Conservation (phyloP, 2,797 vertebrate species). For the Diplodus sargus region DNA sequence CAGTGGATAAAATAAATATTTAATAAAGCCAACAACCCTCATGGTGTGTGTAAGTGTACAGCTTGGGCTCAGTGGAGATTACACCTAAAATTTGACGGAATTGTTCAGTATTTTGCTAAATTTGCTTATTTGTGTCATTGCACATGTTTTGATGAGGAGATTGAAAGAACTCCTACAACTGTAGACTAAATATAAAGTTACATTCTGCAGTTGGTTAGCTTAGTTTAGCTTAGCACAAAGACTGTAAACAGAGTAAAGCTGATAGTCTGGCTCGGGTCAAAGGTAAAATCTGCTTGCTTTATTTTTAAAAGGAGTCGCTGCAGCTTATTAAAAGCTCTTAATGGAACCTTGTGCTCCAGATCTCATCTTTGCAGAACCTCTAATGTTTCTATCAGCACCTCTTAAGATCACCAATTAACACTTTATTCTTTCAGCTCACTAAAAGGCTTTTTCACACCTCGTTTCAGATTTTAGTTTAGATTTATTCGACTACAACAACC, state of each 20-base stretch:
- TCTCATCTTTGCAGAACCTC: background rate
- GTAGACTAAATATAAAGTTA: background rate
- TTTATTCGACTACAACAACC: too few species aligned
- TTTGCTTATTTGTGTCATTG: background rate
- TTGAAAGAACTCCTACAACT: background rate
- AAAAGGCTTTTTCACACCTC: too few species aligned
- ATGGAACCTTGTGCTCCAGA: background rate
- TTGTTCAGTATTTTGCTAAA: background rate
- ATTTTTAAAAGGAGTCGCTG: background rate
- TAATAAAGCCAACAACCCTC: background rate
- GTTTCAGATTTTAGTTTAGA: too few species aligned
- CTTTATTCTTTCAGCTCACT: too few species aligned
- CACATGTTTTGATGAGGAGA: background rate
- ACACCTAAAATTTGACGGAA: background rate
- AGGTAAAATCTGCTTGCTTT: background rate
- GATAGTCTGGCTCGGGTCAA: background rate
- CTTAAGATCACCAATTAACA: background rate
- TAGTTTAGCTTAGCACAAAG: background rate
- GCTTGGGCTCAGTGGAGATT: background rate
- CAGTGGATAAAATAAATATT: background rate
- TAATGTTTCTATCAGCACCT: background rate
- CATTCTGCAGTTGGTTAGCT: background rate
- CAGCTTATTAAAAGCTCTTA: background rate
- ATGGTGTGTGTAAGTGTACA: background rate
- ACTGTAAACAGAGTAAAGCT: background rate